phyloP scores from a whole-genome alignment of 2,888 invertebrate genomes.

The Rhodophaea formosa region DNA sequence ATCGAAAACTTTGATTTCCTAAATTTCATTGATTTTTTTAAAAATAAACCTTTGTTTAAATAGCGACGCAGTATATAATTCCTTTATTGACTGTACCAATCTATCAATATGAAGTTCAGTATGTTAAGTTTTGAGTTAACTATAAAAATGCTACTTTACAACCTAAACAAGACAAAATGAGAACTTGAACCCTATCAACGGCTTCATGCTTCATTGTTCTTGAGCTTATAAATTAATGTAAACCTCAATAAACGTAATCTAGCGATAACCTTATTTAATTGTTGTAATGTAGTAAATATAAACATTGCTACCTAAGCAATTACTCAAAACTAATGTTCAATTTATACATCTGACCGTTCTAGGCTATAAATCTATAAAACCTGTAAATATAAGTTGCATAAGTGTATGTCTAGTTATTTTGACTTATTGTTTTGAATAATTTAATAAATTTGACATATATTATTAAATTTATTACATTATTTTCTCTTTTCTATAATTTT shows the following conservation, averaged over 20 bases:
- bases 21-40: too few relatives aligned
- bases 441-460: neutral
- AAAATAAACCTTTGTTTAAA: too few relatives aligned
- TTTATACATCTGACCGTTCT: neutral
- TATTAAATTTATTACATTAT: too few relatives aligned
- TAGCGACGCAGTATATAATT: too few relatives aligned
- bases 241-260: neutral
- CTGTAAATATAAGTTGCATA: neutral
- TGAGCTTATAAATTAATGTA: neutral
- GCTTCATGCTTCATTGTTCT: neutral
- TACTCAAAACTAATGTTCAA: conserved; percentile 6
- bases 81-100: too few relatives aligned
- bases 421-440: neutral
- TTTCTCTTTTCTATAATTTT: too few relatives aligned
- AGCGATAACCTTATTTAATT: neutral
- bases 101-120: too few relatives aligned
- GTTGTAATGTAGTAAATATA: conserved; percentile 9
- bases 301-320: neutral
- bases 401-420: neutral
- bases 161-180: too few relatives aligned
- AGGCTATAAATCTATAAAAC: neutral
- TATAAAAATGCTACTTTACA: too few relatives aligned
- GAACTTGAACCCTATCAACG: neutral
- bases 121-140: too few relatives aligned
- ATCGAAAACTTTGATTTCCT: too few relatives aligned